Percentiles rank a stretch among this genome's conserved stretches.
Conservation (phyloP, 2,797 vertebrate species). For the Pitangus sulphuratus region DNA sequence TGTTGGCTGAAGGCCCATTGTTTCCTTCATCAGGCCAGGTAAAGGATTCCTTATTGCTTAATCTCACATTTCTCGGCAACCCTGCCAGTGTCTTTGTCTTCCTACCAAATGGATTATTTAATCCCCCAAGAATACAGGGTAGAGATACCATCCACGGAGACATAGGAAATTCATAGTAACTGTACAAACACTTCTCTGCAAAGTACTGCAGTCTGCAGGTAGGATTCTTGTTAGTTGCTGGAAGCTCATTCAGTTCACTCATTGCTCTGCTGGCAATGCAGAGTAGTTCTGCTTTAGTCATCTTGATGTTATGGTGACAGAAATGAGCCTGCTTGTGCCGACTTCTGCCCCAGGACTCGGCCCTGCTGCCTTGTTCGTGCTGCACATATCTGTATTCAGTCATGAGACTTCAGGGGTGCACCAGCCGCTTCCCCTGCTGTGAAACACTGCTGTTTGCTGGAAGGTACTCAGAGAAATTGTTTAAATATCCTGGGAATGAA, state of each 20-base stretch:
- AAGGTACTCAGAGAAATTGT: not conserved
- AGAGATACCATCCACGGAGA: not conserved
- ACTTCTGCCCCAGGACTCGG: not conserved
- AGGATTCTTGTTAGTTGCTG: not conserved
- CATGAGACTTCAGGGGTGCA: not conserved
- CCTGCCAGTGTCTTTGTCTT: not conserved
- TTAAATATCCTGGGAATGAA: not conserved
- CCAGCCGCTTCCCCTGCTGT: not conserved
- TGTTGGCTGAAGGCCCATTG: not conserved
- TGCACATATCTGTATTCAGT: not conserved
- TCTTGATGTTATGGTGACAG: not conserved
- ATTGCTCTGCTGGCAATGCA: not conserved
- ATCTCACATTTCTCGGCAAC: not conserved
- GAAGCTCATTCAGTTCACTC: not conserved
- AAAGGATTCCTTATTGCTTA: not conserved
- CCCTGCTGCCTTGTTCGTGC: not conserved
- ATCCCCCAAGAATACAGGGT: not conserved
- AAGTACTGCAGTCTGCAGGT: not conserved
- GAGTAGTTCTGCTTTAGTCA: not conserved
- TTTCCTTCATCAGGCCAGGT: not conserved
- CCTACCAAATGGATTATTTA: not conserved
- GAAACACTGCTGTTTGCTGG: not conserved
- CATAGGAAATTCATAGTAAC: not conserved
- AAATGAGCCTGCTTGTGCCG: not conserved
- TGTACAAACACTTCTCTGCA: not conserved